A percentile compares a stretch with the other conserved stretches of the same genome.
Evolutionary conservation across 1,140 invertebrate species (phyloP).

Genomic region (Oryctes rhinoceros): DNA sequence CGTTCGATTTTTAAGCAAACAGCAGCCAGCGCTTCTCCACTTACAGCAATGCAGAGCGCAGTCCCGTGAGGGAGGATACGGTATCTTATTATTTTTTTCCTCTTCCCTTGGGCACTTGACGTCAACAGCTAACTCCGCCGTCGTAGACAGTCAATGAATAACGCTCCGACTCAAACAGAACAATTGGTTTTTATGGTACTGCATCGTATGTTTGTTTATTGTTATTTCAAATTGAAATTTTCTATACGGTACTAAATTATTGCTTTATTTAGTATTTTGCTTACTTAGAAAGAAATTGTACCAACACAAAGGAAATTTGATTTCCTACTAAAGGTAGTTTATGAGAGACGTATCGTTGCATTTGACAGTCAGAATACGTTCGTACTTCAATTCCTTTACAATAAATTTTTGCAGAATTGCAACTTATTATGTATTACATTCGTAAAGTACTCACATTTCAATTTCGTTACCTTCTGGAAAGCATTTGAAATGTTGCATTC

Average conservation of each 20-base stretch:
- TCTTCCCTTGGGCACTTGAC: not conserved
- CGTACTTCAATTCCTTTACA: too few species aligned
- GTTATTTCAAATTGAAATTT: slow-evolving; percentile 12
- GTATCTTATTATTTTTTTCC: slow-evolving; percentile 34
- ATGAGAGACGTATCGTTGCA: too few species aligned
- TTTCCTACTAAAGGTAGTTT: not conserved
- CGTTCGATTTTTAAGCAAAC: slow-evolving; percentile 17
- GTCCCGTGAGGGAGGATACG: not conserved
- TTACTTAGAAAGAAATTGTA: not conserved
- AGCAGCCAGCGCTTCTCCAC: not conserved
- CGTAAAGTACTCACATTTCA: too few species aligned
- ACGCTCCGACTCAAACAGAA: not conserved
- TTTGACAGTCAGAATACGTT: too few species aligned
- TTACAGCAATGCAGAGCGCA: not conserved
- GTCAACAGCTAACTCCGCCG: not conserved
- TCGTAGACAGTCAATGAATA: slow-evolving; percentile 17
- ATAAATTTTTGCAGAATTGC: too few species aligned
- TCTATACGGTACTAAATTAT: not conserved
- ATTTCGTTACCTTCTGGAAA: too few species aligned
- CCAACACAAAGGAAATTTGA: not conserved
- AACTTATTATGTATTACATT: too few species aligned
- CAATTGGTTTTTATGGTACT: slow-evolving; percentile 16
- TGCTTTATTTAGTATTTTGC: not conserved
- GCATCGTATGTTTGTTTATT: not conserved
- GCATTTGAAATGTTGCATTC: too few species aligned